Evolutionary conservation across 2,888 invertebrate species (phyloP).

Genomic region (Disparrhopalites patrizii): DNA sequence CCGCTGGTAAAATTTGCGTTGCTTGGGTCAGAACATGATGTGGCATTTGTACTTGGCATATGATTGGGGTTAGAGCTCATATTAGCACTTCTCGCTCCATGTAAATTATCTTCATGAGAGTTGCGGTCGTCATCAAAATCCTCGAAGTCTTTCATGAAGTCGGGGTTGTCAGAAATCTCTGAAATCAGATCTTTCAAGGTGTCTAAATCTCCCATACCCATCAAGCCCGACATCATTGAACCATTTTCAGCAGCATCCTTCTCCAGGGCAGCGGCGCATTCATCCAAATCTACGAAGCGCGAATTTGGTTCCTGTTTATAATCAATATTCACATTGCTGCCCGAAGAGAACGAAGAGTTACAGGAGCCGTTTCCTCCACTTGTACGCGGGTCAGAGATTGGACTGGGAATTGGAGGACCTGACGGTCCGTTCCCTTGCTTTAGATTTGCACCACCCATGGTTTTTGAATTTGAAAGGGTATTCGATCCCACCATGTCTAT

Average conservation of each 20-base stretch:
- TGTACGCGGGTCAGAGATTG: conserved; percentile 11
- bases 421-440: conserved; percentile 7
- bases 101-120: background rate
- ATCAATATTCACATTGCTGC: conserved; percentile 57
- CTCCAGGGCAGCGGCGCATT: conserved; percentile 78
- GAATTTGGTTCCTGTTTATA: conserved; percentile 71
- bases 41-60: conserved; percentile 20
- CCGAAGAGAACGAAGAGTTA: conserved; percentile 18
- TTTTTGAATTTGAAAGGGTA: background rate
- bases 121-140: conserved; percentile 62
- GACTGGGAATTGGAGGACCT: conserved; percentile 7
- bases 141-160: conserved; percentile 73
- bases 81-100: conserved; percentile 1
- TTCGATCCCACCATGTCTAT: conserved; percentile 51
- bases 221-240: conserved; percentile 65
- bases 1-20: conserved; percentile 13
- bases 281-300: conserved; percentile 79
- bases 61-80: conserved; percentile 20
- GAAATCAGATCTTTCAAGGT: conserved; percentile 82
- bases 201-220: conserved; percentile 60
- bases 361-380: conserved; percentile 9
- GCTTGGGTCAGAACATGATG: conserved; percentile 6
- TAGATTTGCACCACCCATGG: background rate
- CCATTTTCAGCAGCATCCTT: conserved; percentile 70
- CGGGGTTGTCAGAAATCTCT: conserved; percentile 76